These are phyloP conservation scores for Peromyscus leucopus DNA, from an alignment of 2,113 vertebrate species.

Conservation along the genomic window DNA sequence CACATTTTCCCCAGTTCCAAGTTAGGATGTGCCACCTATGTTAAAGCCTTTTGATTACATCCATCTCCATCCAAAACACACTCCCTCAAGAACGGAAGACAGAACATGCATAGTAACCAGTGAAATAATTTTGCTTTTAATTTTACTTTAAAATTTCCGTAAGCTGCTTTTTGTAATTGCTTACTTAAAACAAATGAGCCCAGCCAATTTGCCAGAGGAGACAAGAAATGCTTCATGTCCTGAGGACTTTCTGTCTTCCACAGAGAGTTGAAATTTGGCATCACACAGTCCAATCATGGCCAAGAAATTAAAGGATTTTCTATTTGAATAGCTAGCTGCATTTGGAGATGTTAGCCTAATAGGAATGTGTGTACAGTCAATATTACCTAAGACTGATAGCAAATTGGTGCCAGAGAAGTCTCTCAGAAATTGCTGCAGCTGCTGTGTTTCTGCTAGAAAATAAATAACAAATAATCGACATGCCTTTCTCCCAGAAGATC, in stretches of 20 bases:
- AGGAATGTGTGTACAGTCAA: conserved; percentile 54
- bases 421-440: conserved; percentile 66
- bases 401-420: conserved; percentile 62
- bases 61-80: not conserved
- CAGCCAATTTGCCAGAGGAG: conserved; percentile 64
- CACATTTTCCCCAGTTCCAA: not conserved
- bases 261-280: conserved; percentile 75
- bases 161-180: conserved; percentile 62
- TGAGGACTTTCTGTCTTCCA: conserved; percentile 73
- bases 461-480: conserved; percentile 75
- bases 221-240: conserved; percentile 71
- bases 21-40: not conserved
- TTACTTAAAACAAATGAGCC: conserved; percentile 72
- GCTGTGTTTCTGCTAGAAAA: conserved; percentile 63
- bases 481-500: conserved; percentile 46
- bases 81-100: not conserved
- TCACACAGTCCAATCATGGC: conserved; percentile 1
- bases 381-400: conserved; percentile 45
- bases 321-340: conserved; percentile 70
- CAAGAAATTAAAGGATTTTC: conserved; percentile 81
- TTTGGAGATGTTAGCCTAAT: conserved; percentile 64
- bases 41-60: not conserved
- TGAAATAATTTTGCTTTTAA: conserved; percentile 65
- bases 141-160: conserved; percentile 78
- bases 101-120: conserved; percentile 17